Conservation (phyloP, 2,113 vertebrate genomes). For the Semicossyphus pulcher region DNA sequence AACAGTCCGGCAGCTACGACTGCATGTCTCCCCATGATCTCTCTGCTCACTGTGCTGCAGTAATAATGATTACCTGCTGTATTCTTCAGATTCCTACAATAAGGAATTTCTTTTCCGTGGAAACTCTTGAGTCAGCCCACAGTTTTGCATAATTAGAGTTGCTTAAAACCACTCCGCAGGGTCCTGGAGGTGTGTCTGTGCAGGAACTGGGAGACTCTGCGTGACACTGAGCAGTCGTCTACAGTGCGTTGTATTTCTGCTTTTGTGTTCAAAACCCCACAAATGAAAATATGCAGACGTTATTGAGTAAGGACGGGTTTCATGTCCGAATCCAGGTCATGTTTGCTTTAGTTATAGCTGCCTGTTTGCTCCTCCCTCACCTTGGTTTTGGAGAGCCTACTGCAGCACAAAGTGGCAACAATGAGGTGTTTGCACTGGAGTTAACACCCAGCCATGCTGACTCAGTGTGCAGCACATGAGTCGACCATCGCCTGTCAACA, state of each 20-base stretch:
- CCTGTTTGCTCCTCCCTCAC: conserved; percentile 19
- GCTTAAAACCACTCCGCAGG: neutral
- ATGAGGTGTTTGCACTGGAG: neutral
- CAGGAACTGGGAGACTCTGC: neutral
- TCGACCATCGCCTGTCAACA: neutral
- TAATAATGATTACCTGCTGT: neutral
- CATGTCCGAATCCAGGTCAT: conserved; percentile 16
- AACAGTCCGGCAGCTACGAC: neutral
- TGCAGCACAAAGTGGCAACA: conserved; percentile 9
- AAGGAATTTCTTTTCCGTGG: conserved; percentile 3
- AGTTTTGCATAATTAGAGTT: conserved; percentile 3
- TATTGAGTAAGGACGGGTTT: neutral
- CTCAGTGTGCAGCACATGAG: neutral
- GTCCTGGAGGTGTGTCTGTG: neutral
- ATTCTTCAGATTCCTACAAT: neutral
- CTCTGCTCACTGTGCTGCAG: neutral
- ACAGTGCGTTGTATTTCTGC: neutral
- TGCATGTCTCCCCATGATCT: neutral
- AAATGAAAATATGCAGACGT: neutral
- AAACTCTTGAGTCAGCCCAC: neutral
- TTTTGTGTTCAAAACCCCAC: neutral
- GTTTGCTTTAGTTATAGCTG: conserved; percentile 16
- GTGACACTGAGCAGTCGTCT: neutral
- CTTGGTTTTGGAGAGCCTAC: neutral
- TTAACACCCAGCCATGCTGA: neutral